Evolutionary conservation across 2,888 invertebrate species (phyloP).

Genomic region (Schrankia costaestrigalis): DNA sequence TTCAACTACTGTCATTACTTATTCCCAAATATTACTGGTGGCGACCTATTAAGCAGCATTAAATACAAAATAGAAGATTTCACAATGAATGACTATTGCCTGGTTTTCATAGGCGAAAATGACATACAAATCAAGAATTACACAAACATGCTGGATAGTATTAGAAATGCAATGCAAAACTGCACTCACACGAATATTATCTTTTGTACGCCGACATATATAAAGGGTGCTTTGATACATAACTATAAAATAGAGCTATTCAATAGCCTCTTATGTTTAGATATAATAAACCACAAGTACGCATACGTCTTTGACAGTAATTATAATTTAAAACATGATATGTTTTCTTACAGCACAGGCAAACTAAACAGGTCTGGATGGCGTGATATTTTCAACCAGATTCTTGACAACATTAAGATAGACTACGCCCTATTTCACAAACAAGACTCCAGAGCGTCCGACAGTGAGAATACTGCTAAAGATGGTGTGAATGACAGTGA

Average conservation of each 20-base stretch:
- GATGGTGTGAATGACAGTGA: too few species aligned
- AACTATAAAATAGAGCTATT: constrained; percentile 3
- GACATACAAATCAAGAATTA: background rate
- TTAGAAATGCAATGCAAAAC: constrained; percentile 1
- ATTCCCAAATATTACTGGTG: background rate
- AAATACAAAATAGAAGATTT: background rate
- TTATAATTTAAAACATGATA: background rate
- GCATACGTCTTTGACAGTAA: constrained; percentile 5
- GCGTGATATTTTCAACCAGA: background rate
- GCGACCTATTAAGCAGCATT: background rate
- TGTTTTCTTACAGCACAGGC: constrained; percentile 1
- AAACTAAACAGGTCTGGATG: background rate
- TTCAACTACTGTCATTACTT: constrained; percentile 4
- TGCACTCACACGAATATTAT: constrained; percentile 4
- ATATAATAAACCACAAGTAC: background rate
- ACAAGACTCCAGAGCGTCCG: too few species aligned
- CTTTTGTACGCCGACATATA: constrained; percentile 4
- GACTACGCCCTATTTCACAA: background rate
- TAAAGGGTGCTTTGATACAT: constrained; percentile 4
- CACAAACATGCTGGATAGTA: background rate
- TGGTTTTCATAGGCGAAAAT: constrained; percentile 7
- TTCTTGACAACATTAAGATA: background rate
- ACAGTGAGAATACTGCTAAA: too few species aligned
- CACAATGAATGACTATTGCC: constrained; percentile 4
- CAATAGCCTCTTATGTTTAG: constrained; percentile 1